Evolutionary conservation across 30 jellyfish, hydroid and myxozoan species (phyloP).

Genomic region (Nemopilema nomurai): DNA sequence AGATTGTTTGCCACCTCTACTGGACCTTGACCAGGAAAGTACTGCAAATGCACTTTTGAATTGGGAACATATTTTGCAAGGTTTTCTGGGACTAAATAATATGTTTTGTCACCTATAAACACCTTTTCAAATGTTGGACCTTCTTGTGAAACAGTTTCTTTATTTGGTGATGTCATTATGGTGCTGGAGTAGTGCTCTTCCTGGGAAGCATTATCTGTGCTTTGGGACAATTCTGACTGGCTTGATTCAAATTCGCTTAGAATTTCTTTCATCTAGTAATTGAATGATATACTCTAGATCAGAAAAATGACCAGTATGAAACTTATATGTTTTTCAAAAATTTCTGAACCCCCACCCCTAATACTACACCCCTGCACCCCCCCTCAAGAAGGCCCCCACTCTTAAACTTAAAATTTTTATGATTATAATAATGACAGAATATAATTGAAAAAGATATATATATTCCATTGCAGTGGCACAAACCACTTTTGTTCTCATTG

Average conservation of each 20-base stretch:
- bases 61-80: slow-evolving; percentile 12
- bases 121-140: slow-evolving; percentile 1
- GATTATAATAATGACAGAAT: not conserved
- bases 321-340: not conserved
- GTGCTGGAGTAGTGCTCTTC: not conserved
- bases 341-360: not conserved
- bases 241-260: not conserved
- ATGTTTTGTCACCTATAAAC: not conserved
- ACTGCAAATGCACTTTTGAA: not conserved
- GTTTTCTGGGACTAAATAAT: slow-evolving; percentile 9
- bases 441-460: not conserved
- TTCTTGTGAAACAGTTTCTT: not conserved
- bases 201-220: not conserved
- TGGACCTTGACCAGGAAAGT: slow-evolving; percentile 4
- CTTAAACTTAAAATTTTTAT: not conserved
- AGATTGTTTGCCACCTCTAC: slow-evolving; percentile 2
- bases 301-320: not conserved
- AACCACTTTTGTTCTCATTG: not conserved
- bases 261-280: not conserved
- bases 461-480: not conserved
- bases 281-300: not conserved
- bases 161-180: not conserved
- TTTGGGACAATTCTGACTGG: not conserved
- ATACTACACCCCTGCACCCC: not conserved
- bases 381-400: not conserved